phyloP scores from a whole-genome alignment of 2,888 invertebrate genomes.

The Leptinotarsa peninsularis region DNA sequence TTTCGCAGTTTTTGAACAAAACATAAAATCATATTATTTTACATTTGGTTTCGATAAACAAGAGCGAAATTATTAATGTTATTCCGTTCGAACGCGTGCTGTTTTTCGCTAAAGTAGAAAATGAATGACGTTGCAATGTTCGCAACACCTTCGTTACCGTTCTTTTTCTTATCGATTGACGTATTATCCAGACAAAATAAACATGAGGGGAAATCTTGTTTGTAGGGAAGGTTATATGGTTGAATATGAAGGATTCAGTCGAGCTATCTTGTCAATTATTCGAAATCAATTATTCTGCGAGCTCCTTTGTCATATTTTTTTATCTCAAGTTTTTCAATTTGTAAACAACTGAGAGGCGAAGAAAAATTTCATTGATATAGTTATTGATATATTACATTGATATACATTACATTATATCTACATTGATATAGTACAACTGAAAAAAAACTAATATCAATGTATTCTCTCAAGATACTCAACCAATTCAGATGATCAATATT shows the following conservation, averaged over 20 bases:
- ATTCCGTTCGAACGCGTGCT: background rate
- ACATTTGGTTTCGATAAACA: slow-evolving; percentile 15
- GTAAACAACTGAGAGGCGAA: too few relatives aligned
- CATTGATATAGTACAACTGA: too few relatives aligned
- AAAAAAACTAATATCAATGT: too few relatives aligned
- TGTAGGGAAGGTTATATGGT: background rate
- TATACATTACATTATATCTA: too few relatives aligned
- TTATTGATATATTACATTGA: too few relatives aligned
- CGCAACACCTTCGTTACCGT: slow-evolving; percentile 9
- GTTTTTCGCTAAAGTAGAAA: background rate
- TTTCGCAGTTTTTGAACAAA: slow-evolving; percentile 20
- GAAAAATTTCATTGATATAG: too few relatives aligned
- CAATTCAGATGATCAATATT: too few relatives aligned
- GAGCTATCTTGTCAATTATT: background rate
- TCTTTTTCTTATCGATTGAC: slow-evolving; percentile 5
- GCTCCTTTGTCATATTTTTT: too few relatives aligned
- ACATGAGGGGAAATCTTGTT: background rate
- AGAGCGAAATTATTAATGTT: slow-evolving; percentile 14
- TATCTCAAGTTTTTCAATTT: too few relatives aligned
- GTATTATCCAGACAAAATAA: slow-evolving; percentile 9
- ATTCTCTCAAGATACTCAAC: too few relatives aligned
- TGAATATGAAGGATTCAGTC: background rate
- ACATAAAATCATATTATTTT: slow-evolving; percentile 13
- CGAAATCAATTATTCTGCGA: background rate
- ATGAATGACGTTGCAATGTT: slow-evolving; percentile 2